Conservation (phyloP, 2,797 vertebrate genomes). For the Enteromius treurensis region DNA sequence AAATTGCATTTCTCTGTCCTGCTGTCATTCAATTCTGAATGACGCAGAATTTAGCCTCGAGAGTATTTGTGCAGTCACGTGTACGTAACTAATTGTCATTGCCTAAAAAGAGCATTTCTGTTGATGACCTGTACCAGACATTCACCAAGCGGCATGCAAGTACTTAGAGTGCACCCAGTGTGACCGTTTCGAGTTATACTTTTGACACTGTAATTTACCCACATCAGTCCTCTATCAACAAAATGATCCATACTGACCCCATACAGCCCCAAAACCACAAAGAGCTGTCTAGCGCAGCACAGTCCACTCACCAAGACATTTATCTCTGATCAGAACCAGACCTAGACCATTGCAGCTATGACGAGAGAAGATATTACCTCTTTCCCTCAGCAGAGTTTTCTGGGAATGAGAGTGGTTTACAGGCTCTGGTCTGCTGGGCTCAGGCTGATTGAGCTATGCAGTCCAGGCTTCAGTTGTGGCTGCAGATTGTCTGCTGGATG, state of each 20-base stretch:
- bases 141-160: slow-evolving; percentile 45
- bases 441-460: slow-evolving; percentile 42
- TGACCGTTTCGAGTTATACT: slow-evolving; percentile 51
- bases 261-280: slow-evolving; percentile 36
- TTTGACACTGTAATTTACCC: slow-evolving; percentile 54
- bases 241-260: slow-evolving; percentile 50
- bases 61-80: background rate
- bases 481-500: slow-evolving; percentile 51
- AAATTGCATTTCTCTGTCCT: background rate
- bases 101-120: slow-evolving; percentile 55
- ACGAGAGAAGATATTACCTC: slow-evolving; percentile 42
- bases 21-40: slow-evolving; percentile 7
- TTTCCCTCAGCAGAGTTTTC: slow-evolving; percentile 31
- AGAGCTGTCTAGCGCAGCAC: slow-evolving; percentile 16
- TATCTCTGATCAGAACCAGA: slow-evolving; percentile 45
- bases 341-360: slow-evolving; percentile 25
- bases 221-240: slow-evolving; percentile 55
- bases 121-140: slow-evolving; percentile 54
- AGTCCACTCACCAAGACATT: slow-evolving; percentile 36
- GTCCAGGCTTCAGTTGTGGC: slow-evolving; percentile 41
- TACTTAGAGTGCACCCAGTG: slow-evolving; percentile 29
- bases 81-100: slow-evolving; percentile 54
- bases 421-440: slow-evolving; percentile 39
- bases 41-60: slow-evolving; percentile 10
- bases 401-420: slow-evolving; percentile 40